These are phyloP conservation scores for Phasianus colchicus DNA, from an alignment of 2,113 vertebrate species.

Conservation along the genomic window DNA sequence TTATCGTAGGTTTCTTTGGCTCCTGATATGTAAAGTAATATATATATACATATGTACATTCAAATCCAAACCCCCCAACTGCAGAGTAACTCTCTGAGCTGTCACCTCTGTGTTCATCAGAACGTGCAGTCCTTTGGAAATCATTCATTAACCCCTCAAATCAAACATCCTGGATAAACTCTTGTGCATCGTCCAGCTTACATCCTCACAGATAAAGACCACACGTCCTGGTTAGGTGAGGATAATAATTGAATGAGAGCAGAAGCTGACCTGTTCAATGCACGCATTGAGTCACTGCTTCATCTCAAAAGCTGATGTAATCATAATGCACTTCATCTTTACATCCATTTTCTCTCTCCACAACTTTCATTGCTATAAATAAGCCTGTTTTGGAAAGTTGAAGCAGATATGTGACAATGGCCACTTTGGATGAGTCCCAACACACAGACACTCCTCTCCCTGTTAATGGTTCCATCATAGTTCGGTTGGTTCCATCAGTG, in stretches of 20 bases:
- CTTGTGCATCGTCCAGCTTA: neutral
- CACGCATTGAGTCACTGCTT: constrained; percentile 1
- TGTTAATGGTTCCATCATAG: neutral
- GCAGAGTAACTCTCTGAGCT: neutral
- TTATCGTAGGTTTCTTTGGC: neutral
- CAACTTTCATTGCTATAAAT: constrained; percentile 56
- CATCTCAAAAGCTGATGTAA: constrained; percentile 24
- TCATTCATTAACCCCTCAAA: neutral
- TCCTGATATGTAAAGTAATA: neutral
- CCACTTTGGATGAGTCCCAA: constrained; percentile 56
- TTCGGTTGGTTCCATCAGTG: neutral
- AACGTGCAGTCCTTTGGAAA: neutral
- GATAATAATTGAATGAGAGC: neutral
- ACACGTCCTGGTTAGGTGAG: neutral
- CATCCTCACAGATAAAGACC: neutral
- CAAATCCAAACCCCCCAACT: neutral
- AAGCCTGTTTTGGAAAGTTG: constrained; percentile 61
- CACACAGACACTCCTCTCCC: constrained; percentile 17
- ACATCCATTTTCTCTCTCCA: constrained; percentile 56
- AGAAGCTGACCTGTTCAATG: constrained; percentile 39
- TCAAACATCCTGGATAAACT: neutral
- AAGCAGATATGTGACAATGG: constrained; percentile 45
- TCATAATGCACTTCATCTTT: neutral
- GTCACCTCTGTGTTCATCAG: neutral
- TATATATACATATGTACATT: too few relatives aligned